Percentiles rank a stretch among this genome's conserved stretches.
These are phyloP conservation scores for Apomyelois bistriatella DNA, from an alignment of 2,888 invertebrate genomes.

Conservation along the genomic window DNA sequence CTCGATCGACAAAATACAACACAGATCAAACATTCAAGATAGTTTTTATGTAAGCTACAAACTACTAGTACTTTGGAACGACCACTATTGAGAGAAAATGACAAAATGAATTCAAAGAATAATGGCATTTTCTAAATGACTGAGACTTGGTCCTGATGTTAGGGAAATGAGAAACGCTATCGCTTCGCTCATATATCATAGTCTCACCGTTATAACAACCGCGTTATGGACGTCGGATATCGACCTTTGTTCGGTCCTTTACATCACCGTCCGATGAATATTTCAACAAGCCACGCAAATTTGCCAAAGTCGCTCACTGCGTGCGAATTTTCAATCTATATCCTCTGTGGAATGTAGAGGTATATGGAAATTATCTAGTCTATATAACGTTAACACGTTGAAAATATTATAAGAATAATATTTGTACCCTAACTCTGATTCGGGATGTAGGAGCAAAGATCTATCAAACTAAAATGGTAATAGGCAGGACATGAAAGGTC, in stretches of 20 bases:
- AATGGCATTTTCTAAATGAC: neutral
- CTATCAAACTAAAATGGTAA: too few species aligned
- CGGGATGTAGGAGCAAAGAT: too few species aligned
- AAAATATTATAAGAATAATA: too few species aligned
- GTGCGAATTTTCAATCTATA: neutral
- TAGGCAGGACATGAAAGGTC: too few species aligned
- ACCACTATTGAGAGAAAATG: too few species aligned
- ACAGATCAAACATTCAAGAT: too few species aligned
- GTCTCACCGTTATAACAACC: conserved; percentile 18
- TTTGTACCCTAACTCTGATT: too few species aligned
- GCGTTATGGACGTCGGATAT: conserved; percentile 23
- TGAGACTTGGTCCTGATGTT: neutral
- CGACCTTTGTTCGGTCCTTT: conserved; percentile 30
- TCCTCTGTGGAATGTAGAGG: conserved; percentile 20
- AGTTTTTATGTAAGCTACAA: too few species aligned
- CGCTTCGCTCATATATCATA: conserved; percentile 16
- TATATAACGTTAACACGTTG: too few species aligned
- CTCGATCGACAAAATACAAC: too few species aligned
- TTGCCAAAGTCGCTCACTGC: conserved; percentile 13
- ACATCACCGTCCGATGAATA: conserved; percentile 30
- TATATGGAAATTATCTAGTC: conserved; percentile 15
- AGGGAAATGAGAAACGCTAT: neutral
- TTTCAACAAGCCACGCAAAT: conserved; percentile 33
- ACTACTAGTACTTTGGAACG: too few species aligned
- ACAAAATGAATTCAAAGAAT: too few species aligned